Percentiles rank a stretch among this genome's conserved stretches.
These are phyloP conservation scores for Venustaconcha ellipsiformis DNA, from an alignment of 1,140 invertebrate species.

Conservation along the genomic window DNA sequence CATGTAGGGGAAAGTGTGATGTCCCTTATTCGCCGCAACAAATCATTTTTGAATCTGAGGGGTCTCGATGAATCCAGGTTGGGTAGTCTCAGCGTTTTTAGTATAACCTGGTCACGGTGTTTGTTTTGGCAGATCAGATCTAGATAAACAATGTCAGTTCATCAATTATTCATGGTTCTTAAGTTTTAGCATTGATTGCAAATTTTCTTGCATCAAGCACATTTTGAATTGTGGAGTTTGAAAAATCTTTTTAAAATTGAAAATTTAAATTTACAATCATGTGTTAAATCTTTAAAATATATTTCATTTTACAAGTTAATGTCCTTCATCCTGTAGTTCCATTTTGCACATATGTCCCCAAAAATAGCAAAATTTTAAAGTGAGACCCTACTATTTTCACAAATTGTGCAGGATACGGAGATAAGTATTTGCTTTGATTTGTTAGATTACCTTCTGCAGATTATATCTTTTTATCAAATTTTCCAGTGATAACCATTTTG, in stretches of 20 bases:
- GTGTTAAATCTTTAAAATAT: too few relatives aligned
- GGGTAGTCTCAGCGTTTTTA: slow-evolving; percentile 15
- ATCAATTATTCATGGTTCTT: neutral
- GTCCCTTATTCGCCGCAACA: slow-evolving; percentile 50
- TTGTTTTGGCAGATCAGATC: neutral
- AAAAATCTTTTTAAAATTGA: neutral
- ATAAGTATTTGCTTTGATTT: too few relatives aligned
- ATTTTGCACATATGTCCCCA: too few relatives aligned
- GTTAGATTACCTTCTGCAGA: too few relatives aligned
- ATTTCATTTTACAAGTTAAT: too few relatives aligned
- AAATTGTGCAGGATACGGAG: too few relatives aligned
- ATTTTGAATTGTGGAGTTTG: neutral
- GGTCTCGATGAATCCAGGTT: slow-evolving; percentile 54
- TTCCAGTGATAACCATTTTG: too few relatives aligned
- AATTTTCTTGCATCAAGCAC: neutral
- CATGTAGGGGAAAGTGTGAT: slow-evolving; percentile 51
- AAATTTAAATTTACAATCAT: neutral
- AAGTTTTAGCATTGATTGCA: neutral
- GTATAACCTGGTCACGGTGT: slow-evolving; percentile 32
- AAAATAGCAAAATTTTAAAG: too few relatives aligned
- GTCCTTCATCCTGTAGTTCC: too few relatives aligned
- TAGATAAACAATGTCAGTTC: neutral
- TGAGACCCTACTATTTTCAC: too few relatives aligned
- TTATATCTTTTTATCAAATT: too few relatives aligned
- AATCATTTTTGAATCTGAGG: slow-evolving; percentile 56